Evolutionary conservation across 1,140 invertebrate species (phyloP).

Genomic region (Bathynomus jamesi): DNA sequence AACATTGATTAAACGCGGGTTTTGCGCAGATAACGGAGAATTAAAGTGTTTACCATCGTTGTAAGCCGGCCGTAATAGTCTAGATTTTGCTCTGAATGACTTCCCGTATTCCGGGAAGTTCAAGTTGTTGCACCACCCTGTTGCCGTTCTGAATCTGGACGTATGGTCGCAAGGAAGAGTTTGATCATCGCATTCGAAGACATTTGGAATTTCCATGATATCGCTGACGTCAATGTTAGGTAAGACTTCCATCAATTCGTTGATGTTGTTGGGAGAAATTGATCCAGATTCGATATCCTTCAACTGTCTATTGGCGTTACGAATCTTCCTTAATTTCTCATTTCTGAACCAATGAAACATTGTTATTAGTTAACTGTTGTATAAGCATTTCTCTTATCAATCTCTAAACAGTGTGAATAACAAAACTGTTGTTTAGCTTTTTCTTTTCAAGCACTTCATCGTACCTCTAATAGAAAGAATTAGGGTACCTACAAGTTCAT

Average conservation of each 20-base stretch:
- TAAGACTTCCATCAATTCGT: constrained; percentile 45
- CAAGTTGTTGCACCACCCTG: constrained; percentile 57
- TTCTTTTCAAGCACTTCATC: no score
- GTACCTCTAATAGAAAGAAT: no score
- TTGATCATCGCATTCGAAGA: constrained; percentile 48
- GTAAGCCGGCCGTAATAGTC: constrained; percentile 50
- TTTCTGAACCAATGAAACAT: not conserved
- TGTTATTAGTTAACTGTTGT: no score
- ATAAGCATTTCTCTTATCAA: no score
- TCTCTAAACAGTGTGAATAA: no score
- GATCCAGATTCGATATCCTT: constrained; percentile 44
- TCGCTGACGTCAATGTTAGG: constrained; percentile 47
- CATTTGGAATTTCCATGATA: constrained; percentile 45
- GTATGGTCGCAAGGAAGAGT: constrained; percentile 54
- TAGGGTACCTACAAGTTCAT: no score
- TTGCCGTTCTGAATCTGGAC: constrained; percentile 48
- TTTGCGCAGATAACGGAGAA: not conserved
- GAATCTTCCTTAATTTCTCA: constrained; percentile 15
- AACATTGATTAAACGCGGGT: no score
- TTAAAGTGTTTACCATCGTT: constrained; percentile 46
- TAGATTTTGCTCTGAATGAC: constrained; percentile 45
- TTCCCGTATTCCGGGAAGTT: constrained; percentile 49
- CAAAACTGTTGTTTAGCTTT: no score
- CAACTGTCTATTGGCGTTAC: constrained; percentile 36
- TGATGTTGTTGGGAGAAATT: constrained; percentile 40